Conservation (phyloP, 2,113 vertebrate species). For the Cettia cetti region DNA sequence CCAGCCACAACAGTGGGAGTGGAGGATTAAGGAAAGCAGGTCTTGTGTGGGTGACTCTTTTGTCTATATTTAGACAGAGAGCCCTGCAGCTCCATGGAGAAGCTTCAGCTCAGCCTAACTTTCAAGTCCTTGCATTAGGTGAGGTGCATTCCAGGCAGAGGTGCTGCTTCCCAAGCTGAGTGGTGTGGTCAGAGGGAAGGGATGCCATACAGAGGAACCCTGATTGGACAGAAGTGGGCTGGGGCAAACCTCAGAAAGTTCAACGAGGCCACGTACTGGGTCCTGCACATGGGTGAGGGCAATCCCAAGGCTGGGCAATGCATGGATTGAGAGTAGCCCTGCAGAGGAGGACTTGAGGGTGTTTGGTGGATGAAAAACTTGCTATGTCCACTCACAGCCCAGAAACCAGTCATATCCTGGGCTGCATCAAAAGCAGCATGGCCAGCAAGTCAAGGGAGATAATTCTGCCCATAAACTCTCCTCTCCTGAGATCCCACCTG, state of each 20-base stretch:
- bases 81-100: background rate
- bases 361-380: background rate
- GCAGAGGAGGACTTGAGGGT: background rate
- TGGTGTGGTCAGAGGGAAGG: background rate
- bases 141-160: background rate
- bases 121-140: background rate
- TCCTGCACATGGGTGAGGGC: background rate
- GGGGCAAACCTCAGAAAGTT: background rate
- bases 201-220: background rate
- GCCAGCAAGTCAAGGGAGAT: background rate
- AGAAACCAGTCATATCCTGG: background rate
- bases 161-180: background rate
- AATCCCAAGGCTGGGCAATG: background rate
- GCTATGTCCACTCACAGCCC: rapidly evolving
- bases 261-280: background rate
- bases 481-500: background rate
- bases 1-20: background rate
- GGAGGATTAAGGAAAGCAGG: background rate
- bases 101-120: background rate
- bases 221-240: background rate
- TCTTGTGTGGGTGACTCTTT: background rate
- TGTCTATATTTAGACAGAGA: background rate
- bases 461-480: background rate
- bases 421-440: background rate
- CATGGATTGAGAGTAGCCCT: background rate